phyloP scores from a whole-genome alignment of 1,140 invertebrate species.

The Apocrypta bakeri region DNA sequence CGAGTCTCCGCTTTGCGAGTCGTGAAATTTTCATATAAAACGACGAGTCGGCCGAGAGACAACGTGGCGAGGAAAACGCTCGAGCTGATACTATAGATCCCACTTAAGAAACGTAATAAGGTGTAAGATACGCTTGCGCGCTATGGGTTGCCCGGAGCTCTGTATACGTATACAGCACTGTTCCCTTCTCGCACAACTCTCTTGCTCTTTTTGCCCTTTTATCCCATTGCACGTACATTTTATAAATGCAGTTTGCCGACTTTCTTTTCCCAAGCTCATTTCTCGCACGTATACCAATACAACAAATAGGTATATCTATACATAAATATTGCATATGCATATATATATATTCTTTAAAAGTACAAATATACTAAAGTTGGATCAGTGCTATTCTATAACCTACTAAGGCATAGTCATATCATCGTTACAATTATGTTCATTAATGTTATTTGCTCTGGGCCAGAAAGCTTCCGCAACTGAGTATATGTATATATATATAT shows the following conservation, averaged over 20 bases:
- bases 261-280: background rate
- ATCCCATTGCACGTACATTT: background rate
- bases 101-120: slow-evolving; percentile 68
- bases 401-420: background rate
- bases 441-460: background rate
- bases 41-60: slow-evolving; percentile 50
- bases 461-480: background rate
- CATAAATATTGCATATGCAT: too few species aligned
- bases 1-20: slow-evolving; percentile 60
- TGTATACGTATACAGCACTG: background rate
- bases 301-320: too few species aligned
- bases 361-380: background rate
- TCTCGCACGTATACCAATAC: too few species aligned
- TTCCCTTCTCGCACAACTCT: background rate
- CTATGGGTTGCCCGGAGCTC: slow-evolving; percentile 54
- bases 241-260: background rate
- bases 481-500: background rate
- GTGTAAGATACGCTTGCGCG: slow-evolving; percentile 61
- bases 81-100: slow-evolving; percentile 51
- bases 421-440: slow-evolving; percentile 12
- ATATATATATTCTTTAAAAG: too few species aligned
- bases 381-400: background rate
- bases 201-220: background rate
- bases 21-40: slow-evolving; percentile 68
- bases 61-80: slow-evolving; percentile 15